Evolutionary conservation across 2,888 invertebrate species (phyloP).

Genomic region (Cancer borealis): DNA sequence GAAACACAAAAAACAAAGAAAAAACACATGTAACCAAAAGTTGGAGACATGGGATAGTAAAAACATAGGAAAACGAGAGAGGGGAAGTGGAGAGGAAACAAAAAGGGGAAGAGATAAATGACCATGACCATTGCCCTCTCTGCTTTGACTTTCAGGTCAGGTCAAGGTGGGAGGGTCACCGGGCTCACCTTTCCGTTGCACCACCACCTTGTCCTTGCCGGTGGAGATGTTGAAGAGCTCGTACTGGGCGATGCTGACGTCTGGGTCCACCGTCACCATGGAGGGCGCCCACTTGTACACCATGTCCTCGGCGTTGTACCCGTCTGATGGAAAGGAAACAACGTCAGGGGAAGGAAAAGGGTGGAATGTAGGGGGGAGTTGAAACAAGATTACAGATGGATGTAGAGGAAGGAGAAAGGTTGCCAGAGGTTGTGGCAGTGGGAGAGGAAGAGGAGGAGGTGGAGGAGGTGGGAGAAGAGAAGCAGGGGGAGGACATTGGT

Average conservation of each 20-base stretch:
- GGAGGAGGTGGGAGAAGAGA: no score
- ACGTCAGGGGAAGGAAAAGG: not conserved
- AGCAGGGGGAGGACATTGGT: no score
- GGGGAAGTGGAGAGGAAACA: not conserved
- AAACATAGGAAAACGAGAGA: no score
- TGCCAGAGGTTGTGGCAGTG: not conserved
- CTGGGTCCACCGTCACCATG: constrained; percentile 68
- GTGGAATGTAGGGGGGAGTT: not conserved
- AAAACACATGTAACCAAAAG: no score
- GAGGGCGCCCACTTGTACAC: constrained; percentile 72
- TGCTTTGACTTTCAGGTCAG: not conserved
- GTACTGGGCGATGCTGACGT: constrained; percentile 76
- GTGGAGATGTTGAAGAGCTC: constrained; percentile 72
- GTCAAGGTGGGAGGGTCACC: not conserved
- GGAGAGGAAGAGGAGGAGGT: not conserved
- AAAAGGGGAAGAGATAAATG: not conserved
- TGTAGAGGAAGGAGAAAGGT: not conserved
- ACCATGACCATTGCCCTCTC: no score
- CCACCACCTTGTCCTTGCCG: constrained; percentile 18
- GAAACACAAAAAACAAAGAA: no score
- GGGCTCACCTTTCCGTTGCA: constrained; percentile 70
- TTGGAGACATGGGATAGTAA: no score
- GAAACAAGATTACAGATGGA: not conserved
- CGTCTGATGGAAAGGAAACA: constrained; percentile 42
- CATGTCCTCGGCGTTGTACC: constrained; percentile 74